These are phyloP conservation scores for Eugnorisma glareosa DNA, from an alignment of 2,888 invertebrate species.

Conservation along the genomic window DNA sequence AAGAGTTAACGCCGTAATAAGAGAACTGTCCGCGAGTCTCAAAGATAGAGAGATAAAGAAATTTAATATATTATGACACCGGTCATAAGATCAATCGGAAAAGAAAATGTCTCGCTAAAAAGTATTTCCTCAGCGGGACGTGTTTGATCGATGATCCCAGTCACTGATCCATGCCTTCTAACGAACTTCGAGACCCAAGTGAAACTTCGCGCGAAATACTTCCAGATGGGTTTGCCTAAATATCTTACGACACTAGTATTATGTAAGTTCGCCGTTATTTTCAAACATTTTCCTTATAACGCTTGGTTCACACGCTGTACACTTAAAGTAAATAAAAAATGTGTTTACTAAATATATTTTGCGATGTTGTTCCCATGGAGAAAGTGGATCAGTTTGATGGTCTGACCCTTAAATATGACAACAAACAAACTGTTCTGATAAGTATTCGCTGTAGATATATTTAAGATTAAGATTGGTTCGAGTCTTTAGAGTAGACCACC, in stretches of 20 bases:
- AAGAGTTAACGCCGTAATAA: neutral
- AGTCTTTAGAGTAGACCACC: neutral
- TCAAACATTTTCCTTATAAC: neutral
- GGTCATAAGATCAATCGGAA: slow-evolving; percentile 21
- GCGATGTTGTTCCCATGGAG: neutral
- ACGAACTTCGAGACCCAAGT: slow-evolving; percentile 33
- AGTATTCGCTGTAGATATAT: neutral
- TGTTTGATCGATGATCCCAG: slow-evolving; percentile 42
- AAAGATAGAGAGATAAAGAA: neutral
- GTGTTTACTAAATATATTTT: neutral
- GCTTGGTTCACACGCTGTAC: neutral
- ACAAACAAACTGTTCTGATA: neutral
- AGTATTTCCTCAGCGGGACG: slow-evolving; percentile 9
- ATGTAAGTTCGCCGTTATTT: slow-evolving; percentile 18
- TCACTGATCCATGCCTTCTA: slow-evolving; percentile 22
- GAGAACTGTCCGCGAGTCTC: neutral
- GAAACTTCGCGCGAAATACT: slow-evolving; percentile 15
- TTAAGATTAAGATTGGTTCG: neutral
- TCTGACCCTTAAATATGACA: neutral
- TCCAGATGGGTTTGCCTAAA: neutral
- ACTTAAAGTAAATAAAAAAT: neutral
- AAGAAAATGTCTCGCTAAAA: slow-evolving; percentile 7
- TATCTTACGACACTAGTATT: slow-evolving; percentile 17
- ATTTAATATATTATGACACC: slow-evolving; percentile 7
- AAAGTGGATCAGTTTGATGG: neutral